These are phyloP conservation scores for Rhagonycha lutea DNA, from an alignment of 2,888 invertebrate genomes.

Conservation along the genomic window DNA sequence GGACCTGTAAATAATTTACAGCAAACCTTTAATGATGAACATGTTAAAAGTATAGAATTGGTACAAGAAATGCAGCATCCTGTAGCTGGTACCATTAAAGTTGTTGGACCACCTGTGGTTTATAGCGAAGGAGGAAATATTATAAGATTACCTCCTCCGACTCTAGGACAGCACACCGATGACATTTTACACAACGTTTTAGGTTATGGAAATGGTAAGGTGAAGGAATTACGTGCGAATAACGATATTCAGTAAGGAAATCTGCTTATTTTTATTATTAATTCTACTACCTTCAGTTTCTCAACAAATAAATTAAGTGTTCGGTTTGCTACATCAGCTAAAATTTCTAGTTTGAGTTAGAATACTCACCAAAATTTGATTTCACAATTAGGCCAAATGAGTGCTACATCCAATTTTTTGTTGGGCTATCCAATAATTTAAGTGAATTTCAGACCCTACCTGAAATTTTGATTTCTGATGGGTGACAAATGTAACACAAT, in stretches of 20 bases:
- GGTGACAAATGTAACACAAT: not conserved
- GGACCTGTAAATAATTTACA: constrained; percentile 88
- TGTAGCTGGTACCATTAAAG: constrained; percentile 69
- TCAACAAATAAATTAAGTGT: not conserved
- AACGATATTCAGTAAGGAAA: constrained; percentile 56
- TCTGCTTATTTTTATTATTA: not conserved
- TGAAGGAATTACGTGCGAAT: constrained; percentile 57
- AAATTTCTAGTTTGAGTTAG: no score
- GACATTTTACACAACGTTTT: constrained; percentile 72
- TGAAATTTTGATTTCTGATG: not conserved
- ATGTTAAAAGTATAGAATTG: constrained; percentile 73
- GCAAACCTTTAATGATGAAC: constrained; percentile 87
- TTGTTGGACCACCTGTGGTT: constrained; percentile 86
- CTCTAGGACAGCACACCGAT: constrained; percentile 85
- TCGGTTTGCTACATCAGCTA: not conserved
- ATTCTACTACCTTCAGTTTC: not conserved
- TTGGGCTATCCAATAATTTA: not conserved
- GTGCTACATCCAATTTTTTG: not conserved
- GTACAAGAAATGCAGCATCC: constrained; percentile 75
- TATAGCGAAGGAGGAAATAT: constrained; percentile 75
- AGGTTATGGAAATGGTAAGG: constrained; percentile 63
- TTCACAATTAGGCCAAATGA: not conserved
- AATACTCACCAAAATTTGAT: not conserved
- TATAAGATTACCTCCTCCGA: constrained; percentile 78
- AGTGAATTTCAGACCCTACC: not conserved